Evolutionary conservation across 2,797 vertebrate genomes (phyloP), one percentile per base, ranked within the genome.

Genomic region (Crypturellus tataupa): DNA sequence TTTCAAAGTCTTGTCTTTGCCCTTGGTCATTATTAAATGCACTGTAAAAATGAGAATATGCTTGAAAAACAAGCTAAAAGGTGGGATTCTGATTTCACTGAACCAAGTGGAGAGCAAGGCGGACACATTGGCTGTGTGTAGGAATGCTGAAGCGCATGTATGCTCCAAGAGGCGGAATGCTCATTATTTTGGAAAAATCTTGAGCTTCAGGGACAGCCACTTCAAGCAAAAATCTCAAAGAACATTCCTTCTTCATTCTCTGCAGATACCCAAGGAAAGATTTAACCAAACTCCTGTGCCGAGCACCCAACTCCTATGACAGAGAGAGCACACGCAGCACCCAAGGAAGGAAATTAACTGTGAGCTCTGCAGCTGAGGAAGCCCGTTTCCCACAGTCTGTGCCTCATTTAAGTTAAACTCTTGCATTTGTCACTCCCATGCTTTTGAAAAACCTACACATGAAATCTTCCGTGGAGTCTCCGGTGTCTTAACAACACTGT

Each of bases 241-340:
- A 68, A 71, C 17, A 56, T 33, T 46, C 15, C 3, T 19, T 3
- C 4, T 33, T 59, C 25, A 42, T 76, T 42, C 63, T 56, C 42
- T 33, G 53, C 23, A 84, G 59, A 29, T 69, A 39, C 2, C 4
- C 31, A 46, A 25, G 9, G 20, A 77, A 3, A 12, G 10, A 81
- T 24, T 33, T 23, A 90, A 84, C n/a, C 25, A 39, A 64, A 75
- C 76, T 72, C 56, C 53, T 44, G 14, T 29, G 44, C 39, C 70
- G 35, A 76, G n/a, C 31, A 82, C 60, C 19, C 6, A 3, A 46
- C 13, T 79, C 42, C 35, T n/a, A 68, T 9, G 27, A 71, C 27
- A 20, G 0, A 4, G 37, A 86, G 21, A 87, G 2, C 27, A 27
- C 0, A 0, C 0, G 0, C 17, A 85, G 51, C 46, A 70, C 27